phyloP scores from a whole-genome alignment of 2,797 vertebrate genomes.

The Ceryle rudis region DNA sequence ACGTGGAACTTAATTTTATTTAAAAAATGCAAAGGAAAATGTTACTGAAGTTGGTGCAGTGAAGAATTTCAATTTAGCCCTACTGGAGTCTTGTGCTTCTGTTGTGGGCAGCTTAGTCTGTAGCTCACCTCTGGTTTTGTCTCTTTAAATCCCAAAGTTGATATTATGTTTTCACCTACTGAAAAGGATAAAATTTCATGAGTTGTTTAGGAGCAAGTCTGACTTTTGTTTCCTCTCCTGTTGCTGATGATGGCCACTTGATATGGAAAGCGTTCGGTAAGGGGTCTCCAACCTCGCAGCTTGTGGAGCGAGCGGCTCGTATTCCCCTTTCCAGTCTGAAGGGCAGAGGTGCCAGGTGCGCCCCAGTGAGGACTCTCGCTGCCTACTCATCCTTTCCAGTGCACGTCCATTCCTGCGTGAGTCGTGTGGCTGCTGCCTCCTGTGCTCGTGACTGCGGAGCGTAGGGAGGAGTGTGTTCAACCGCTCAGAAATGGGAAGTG shows the following conservation, averaged over 20 bases:
- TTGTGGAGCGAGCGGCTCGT: background rate
- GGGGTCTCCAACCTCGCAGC: background rate
- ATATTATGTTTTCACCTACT: background rate
- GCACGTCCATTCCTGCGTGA: background rate
- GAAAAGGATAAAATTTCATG: background rate
- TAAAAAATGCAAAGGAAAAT: background rate
- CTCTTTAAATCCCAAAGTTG: background rate
- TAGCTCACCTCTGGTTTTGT: background rate
- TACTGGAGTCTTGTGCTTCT: background rate
- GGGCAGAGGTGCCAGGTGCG: background rate
- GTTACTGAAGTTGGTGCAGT: background rate
- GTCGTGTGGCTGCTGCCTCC: background rate
- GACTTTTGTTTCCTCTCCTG: background rate
- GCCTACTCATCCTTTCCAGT: background rate
- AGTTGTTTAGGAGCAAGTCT: background rate
- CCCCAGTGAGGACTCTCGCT: background rate
- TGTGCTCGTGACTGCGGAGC: fast-evolving
- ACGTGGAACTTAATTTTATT: background rate
- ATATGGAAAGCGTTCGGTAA: background rate
- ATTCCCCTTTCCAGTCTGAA: background rate
- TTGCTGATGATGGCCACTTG: background rate
- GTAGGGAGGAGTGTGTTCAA: background rate
- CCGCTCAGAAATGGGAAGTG: background rate
- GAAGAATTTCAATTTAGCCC: background rate
- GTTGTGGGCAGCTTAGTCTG: background rate